A percentile compares a stretch with the other conserved stretches of the same genome.
Evolutionary conservation across 2,113 vertebrate genomes (phyloP).

Genomic region (Patagioenas fasciata): DNA sequence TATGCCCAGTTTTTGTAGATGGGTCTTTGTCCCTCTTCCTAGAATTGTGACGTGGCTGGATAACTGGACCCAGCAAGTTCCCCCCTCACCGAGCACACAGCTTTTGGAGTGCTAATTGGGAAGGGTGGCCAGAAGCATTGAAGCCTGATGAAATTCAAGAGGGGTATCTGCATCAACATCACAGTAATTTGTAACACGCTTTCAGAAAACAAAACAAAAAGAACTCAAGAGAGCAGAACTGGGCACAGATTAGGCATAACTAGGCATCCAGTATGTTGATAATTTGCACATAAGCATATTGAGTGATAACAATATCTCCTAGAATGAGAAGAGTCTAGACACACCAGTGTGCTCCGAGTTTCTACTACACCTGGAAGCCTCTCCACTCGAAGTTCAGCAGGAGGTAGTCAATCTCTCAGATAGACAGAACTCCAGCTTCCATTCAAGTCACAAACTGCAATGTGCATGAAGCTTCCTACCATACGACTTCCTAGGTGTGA

Average conservation of each 20-base stretch:
- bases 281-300: neutral
- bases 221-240: neutral
- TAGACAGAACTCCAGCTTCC: neutral
- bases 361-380: neutral
- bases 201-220: neutral
- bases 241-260: neutral
- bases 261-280: neutral
- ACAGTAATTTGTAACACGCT: neutral
- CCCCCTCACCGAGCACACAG: too few species aligned
- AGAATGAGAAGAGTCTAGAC: neutral
- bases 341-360: neutral
- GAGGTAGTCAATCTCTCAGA: neutral
- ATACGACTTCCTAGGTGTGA: neutral
- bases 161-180: neutral
- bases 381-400: neutral
- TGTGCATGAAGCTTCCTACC: neutral
- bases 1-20: neutral
- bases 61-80: neutral
- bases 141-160: neutral
- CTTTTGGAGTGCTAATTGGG: neutral
- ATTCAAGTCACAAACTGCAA: neutral
- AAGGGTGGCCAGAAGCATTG: neutral
- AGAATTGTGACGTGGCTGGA: neutral
- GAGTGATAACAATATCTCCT: neutral
- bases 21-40: neutral